Evolutionary conservation across 2,113 vertebrate species (phyloP).

Genomic region (Ardeotis arabs): DNA sequence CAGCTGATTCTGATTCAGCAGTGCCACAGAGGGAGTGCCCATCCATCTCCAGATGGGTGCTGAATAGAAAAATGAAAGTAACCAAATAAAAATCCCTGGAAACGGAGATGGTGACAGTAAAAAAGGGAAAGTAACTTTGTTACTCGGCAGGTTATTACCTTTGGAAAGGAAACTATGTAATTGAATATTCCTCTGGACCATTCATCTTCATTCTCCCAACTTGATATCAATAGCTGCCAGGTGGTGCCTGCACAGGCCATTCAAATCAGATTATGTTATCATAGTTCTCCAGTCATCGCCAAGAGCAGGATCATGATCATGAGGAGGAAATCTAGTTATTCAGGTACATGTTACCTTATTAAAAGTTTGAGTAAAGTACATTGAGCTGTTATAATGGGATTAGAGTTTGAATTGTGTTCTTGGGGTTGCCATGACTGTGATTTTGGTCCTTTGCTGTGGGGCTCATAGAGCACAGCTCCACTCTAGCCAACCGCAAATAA

Average conservation of each 20-base stretch:
- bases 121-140: conserved; percentile 34
- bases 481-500: background rate
- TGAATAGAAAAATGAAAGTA: conserved; percentile 58
- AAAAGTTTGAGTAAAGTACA: conserved; percentile 69
- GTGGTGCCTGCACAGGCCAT: conserved; percentile 37
- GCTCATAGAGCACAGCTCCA: background rate
- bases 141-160: conserved; percentile 58
- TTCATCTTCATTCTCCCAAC: conserved; percentile 66
- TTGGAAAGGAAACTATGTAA: conserved; percentile 60
- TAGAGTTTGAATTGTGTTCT: conserved; percentile 42
- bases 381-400: conserved; percentile 43
- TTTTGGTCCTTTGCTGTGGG: conserved; percentile 9
- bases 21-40: background rate
- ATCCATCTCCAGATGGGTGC: conserved; percentile 28
- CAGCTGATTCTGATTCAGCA: conserved; percentile 2
- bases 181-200: conserved; percentile 52
- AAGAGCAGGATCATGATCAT: conserved; percentile 43
- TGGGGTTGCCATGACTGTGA: conserved; percentile 32
- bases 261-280: conserved; percentile 69
- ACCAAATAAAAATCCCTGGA: conserved; percentile 53
- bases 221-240: conserved; percentile 63
- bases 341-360: conserved; percentile 66
- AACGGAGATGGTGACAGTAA: conserved; percentile 41
- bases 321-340: conserved; percentile 69
- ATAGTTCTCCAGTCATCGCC: conserved; percentile 46